Base-by-base conservation (phyloP, 2,797 vertebrate species). In the Lithobates pipiens region DNA sequence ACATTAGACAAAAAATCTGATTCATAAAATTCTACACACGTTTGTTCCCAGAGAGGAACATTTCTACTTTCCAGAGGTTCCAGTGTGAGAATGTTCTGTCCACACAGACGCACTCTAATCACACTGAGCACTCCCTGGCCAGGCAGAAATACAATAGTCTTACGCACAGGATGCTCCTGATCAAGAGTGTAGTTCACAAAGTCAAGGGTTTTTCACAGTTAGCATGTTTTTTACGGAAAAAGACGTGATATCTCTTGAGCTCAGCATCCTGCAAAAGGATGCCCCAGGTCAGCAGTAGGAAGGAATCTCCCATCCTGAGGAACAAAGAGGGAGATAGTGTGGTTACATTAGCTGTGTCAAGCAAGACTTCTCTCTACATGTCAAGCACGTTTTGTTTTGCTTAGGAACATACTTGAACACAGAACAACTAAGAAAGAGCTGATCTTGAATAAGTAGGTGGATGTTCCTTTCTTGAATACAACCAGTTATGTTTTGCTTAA, bases 191-290 rank as follows among this genome's bases (percentile, higher is more conserved):
- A 88, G 90, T 90, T 91, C 89, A 85, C 50, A 87, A 80, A 89
- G 80, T 85, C 87, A 84, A 63, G 76, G 85, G 46, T 87, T 89
- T 86, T 72, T 81, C 85, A 76, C 74, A 77, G 67, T 73, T 69
- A 69, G 75, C 75, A 85, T 80, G 10, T 91, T 92, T 90, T 80
- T 61, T 39, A 90, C 91, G 88, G 86, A 92, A 92, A 88, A 86
- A 85, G 90, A 89, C 83, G 65, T 89, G 85, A 83, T 89, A 87
- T 93, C 92, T 87, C 69, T 89, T 90, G 91, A 92, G 92, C 89
- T 93, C 93, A 93, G 93, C 92, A 92, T 94, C 93, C 94, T 91
- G 94, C 91, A 92, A 94, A 92, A 92, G 94, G 93, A 95, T 95
- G 91, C 90, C 83, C 73, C 88, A 88, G 88, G 91, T 92, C 84